Evolutionary conservation across 2,113 vertebrate species (phyloP), one percentile per base, ranked within the genome.

Genomic region (Prunella fulvescens): DNA sequence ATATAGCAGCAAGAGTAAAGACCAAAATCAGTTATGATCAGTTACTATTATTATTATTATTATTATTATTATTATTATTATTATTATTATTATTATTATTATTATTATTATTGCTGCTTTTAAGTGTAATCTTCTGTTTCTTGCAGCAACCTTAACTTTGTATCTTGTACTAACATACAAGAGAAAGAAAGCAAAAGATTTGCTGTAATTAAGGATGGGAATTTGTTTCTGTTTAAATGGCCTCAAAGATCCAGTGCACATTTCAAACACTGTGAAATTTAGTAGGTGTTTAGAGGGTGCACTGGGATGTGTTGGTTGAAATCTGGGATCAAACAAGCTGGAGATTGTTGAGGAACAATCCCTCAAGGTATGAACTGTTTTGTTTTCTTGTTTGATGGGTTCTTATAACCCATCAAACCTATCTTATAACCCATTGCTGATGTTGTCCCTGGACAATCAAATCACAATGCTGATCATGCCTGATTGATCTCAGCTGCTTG

Each of bases 171-270:
- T 7, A 5, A 54, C 12, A 76, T 4, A 72, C 7, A 44, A 9
- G 2, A 82, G 35, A 12, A 26, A 54, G 58, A 35, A 11, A 0
- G 0, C 3, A 2, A 6, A 44, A 39, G 11, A 23, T 39, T 70
- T 28, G 6, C 24, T 77, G 10, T 40, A 58, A 73, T 83, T 50
- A 50, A 83, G 35, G 35, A 48, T 42, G 48, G 10, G 14, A 28
- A 40, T 37, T 71, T 48, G 4, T 53, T 79, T 73, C 58, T 89
- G 7, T 84, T 84, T 89, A 85, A 85, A 85, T 31, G 4, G 45
- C 15, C 25, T 82, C 18, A 57, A 76, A 90, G 93, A 81, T 74
- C 48, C 33, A 50, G 33, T 42, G n/a, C 29, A 44, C 56, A 25
- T 88, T 82, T 94, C 40, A 76, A 92, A 60, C 20, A 56, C 40